A percentile compares a stretch with the other conserved stretches of the same genome.
Evolutionary conservation across 2,797 vertebrate genomes (phyloP).

Genomic region (Smutsia gigantea): DNA sequence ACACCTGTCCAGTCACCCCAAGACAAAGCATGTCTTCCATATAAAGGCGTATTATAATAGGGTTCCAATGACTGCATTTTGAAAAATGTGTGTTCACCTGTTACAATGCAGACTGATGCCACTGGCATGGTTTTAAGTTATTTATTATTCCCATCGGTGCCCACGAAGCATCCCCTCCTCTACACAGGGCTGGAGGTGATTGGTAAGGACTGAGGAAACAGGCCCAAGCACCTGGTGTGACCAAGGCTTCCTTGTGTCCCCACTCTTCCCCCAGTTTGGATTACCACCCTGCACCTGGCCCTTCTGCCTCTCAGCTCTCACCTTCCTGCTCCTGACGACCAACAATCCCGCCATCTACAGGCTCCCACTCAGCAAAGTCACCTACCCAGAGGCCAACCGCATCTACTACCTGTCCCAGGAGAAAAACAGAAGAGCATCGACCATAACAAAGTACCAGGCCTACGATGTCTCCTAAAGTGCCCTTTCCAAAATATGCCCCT

Average conservation of each 20-base stretch:
- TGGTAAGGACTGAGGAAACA: background rate
- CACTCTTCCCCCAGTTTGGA: slow-evolving; percentile 87
- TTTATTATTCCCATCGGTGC: too few species aligned
- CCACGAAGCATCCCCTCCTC: background rate
- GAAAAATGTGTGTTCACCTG: background rate
- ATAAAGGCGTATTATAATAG: background rate
- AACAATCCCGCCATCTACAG: slow-evolving; percentile 90
- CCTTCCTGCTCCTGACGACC: slow-evolving; percentile 93
- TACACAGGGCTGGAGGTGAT: accelerated
- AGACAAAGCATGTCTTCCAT: background rate
- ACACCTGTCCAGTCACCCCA: background rate
- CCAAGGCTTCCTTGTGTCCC: background rate
- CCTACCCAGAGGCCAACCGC: slow-evolving; percentile 96
- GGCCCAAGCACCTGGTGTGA: background rate
- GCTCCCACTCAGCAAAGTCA: slow-evolving; percentile 93
- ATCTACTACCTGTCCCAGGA: slow-evolving; percentile 88
- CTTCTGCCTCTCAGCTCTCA: slow-evolving; percentile 93
- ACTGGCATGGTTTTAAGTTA: background rate
- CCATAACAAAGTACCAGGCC: slow-evolving; percentile 92
- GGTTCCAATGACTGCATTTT: background rate
- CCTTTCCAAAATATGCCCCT: background rate
- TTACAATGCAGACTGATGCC: background rate
- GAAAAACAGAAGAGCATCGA: slow-evolving; percentile 88
- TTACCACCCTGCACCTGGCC: slow-evolving; percentile 94
- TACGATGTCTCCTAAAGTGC: slow-evolving; percentile 88